phyloP scores from a whole-genome alignment of 2,113 vertebrate species.

The Calidris pugnax region DNA sequence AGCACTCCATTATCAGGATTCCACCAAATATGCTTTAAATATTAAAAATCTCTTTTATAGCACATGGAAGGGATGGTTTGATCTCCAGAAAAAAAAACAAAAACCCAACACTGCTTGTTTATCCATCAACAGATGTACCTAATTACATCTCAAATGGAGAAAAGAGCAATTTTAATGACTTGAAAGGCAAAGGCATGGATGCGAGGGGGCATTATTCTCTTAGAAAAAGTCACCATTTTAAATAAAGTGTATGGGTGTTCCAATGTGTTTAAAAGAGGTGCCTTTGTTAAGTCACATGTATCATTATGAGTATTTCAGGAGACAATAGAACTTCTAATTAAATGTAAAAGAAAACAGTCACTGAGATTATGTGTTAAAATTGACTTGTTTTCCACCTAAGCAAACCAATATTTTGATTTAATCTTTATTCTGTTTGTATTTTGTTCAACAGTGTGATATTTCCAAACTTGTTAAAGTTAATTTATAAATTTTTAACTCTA shows the following conservation, averaged over 20 bases:
- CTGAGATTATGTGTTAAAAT: not conserved
- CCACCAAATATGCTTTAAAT: conserved; percentile 70
- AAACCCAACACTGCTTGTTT: conserved; percentile 65
- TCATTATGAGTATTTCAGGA: not conserved
- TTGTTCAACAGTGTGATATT: not conserved
- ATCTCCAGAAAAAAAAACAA: conserved; percentile 23
- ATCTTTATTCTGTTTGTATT: conserved; percentile 23
- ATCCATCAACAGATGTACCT: conserved; percentile 71
- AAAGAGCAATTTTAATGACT: conserved; percentile 36
- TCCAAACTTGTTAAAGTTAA: not conserved
- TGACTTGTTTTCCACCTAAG: not conserved
- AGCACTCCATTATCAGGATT: conserved; percentile 66
- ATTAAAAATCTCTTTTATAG: conserved; percentile 63
- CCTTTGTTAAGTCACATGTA: not conserved
- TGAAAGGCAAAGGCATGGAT: conserved; percentile 42
- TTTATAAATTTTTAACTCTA: not conserved
- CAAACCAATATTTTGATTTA: not conserved
- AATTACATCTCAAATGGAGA: conserved; percentile 69
- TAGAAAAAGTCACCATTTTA: not conserved
- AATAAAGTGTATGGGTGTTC: not conserved
- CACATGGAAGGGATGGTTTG: conserved; percentile 54
- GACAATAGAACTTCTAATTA: conserved; percentile 24
- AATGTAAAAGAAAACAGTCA: not conserved
- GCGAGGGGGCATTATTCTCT: not conserved
- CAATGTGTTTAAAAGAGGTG: not conserved